Percentiles rank a stretch among this genome's conserved stretches.
These are phyloP conservation scores for Arctia plantaginis DNA, from an alignment of 2,888 invertebrate genomes.

Conservation along the genomic window DNA sequence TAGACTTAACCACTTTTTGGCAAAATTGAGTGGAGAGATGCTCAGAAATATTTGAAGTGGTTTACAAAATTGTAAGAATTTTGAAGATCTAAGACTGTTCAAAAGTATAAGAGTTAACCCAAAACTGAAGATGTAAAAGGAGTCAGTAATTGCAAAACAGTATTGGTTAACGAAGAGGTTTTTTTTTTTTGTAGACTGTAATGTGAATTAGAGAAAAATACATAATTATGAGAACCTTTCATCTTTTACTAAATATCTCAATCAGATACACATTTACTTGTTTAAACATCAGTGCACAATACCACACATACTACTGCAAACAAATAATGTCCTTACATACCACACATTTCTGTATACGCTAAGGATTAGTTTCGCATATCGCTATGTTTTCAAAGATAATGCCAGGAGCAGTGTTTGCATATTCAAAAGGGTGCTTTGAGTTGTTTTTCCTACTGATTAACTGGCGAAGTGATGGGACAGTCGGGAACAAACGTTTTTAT, in stretches of 20 bases:
- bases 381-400: slow-evolving; percentile 50
- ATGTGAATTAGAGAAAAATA: neutral
- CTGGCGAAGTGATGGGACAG: slow-evolving; percentile 64
- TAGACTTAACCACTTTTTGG: neutral
- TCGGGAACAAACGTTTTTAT: slow-evolving; percentile 45
- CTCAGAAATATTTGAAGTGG: neutral
- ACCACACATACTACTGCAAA: slow-evolving; percentile 6
- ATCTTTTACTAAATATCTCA: slow-evolving; percentile 21
- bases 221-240: neutral
- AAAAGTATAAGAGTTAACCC: neutral
- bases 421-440: slow-evolving; percentile 78
- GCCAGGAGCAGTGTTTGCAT: slow-evolving; percentile 78
- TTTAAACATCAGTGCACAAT: slow-evolving; percentile 14
- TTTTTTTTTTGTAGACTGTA: neutral
- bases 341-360: slow-evolving; percentile 7
- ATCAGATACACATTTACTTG: slow-evolving; percentile 25
- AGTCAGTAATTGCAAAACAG: neutral
- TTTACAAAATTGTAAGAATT: too few relatives aligned
- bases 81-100: too few relatives aligned
- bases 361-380: slow-evolving; percentile 42
- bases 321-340: slow-evolving; percentile 26
- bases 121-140: neutral
- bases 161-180: neutral
- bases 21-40: neutral
- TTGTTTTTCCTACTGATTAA: slow-evolving; percentile 84